Percentiles rank a stretch among this genome's conserved stretches.
phyloP scores from a whole-genome alignment of 64 coral and sea anemone genomes.

The Pocillopora damicornis region DNA sequence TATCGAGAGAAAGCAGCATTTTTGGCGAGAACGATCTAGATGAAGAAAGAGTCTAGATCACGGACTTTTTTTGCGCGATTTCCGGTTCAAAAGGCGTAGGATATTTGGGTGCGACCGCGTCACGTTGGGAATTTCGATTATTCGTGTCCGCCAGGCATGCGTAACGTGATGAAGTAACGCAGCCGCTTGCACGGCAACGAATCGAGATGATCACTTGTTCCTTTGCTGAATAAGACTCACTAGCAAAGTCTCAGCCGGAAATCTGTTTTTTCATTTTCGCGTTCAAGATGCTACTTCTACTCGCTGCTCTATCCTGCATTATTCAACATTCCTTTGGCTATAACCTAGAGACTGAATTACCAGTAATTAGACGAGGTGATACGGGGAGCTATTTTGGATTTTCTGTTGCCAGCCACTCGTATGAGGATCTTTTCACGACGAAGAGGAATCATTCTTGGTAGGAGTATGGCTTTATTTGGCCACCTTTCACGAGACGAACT shows the following conservation, averaged over 20 bases:
- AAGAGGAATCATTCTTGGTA: conserved; percentile 1
- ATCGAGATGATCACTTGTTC: neutral
- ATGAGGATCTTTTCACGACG: neutral
- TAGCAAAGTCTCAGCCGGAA: neutral
- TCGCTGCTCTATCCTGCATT: conserved; percentile 1
- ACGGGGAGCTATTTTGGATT: conserved; percentile 65
- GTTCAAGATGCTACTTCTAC: conserved; percentile 48
- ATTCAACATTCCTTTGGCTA: conserved; percentile 39
- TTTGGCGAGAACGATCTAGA: neutral
- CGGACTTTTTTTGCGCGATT: neutral
- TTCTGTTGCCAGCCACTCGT: conserved; percentile 42
- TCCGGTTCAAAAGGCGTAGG: neutral
- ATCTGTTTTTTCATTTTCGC: conserved; percentile 31
- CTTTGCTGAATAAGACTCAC: neutral
- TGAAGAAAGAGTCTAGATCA: neutral
- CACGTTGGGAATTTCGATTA: conserved; percentile 34
- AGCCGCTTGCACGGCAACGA: neutral
- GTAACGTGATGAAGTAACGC: conserved; percentile 29
- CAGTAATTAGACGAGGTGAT: conserved; percentile 43
- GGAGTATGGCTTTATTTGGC: neutral
- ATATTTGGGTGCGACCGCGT: neutral
- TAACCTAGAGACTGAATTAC: conserved; percentile 55
- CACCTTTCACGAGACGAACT: neutral
- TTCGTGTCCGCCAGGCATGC: conserved; percentile 16
- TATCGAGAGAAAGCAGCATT: neutral